phyloP scores from a whole-genome alignment of 2,888 invertebrate species.

The Tiphia femorata region DNA sequence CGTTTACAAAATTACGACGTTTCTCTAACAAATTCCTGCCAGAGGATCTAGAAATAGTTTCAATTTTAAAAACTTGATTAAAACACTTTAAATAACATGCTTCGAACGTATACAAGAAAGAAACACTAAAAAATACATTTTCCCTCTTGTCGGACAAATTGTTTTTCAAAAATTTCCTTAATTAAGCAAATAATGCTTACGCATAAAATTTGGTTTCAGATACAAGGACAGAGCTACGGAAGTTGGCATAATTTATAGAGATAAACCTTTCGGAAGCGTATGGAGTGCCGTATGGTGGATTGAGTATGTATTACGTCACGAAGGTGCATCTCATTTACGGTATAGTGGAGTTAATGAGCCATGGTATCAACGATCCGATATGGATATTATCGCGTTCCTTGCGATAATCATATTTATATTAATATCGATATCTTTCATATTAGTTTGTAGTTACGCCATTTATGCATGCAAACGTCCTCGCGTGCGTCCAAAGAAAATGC shows the following conservation, averaged over 20 bases:
- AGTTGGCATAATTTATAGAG: conserved; percentile 12
- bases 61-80: not conserved
- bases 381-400: conserved; percentile 39
- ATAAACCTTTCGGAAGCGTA: conserved; percentile 34
- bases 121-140: too few relatives aligned
- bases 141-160: too few relatives aligned
- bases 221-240: conserved; percentile 40
- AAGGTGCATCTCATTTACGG: conserved; percentile 39
- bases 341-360: conserved; percentile 25
- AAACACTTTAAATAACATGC: not conserved
- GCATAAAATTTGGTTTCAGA: conserved; percentile 22
- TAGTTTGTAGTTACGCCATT: not conserved
- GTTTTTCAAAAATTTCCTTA: too few relatives aligned
- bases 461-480: not conserved
- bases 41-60: too few relatives aligned
- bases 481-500: not conserved
- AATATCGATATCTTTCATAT: not conserved
- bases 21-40: too few relatives aligned
- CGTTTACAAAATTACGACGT: too few relatives aligned
- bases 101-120: too few relatives aligned
- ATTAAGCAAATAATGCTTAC: too few relatives aligned
- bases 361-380: conserved; percentile 43
- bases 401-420: conserved; percentile 12
- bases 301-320: conserved; percentile 48
- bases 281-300: conserved; percentile 46